Evolutionary conservation across 1,140 invertebrate species (phyloP).

Genomic region (Cherax quadricarinatus): DNA sequence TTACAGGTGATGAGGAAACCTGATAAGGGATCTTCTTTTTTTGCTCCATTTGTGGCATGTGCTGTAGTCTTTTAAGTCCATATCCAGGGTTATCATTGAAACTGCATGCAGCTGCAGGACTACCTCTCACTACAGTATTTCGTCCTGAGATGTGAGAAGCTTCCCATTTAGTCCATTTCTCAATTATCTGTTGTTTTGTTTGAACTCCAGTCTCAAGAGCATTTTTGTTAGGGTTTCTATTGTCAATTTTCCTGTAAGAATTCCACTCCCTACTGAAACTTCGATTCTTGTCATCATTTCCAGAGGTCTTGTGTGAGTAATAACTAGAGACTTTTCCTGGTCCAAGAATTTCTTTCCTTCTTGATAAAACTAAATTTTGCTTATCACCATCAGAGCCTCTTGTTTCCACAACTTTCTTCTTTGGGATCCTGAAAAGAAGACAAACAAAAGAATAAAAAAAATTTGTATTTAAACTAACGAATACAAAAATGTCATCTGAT

Average conservation of each 20-base stretch:
- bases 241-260: not conserved
- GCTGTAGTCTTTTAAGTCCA: not conserved
- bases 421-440: constrained; percentile 55
- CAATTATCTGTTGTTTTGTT: not conserved
- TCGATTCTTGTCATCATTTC: not conserved
- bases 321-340: constrained; percentile 22
- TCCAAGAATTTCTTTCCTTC: constrained; percentile 17
- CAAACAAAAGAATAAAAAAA: not conserved
- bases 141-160: not conserved
- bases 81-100: not conserved
- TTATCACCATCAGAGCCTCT: not conserved
- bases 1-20: not conserved
- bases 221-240: not conserved
- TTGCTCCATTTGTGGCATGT: not conserved
- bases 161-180: not conserved
- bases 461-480: not conserved
- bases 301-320: not conserved
- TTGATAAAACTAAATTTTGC: constrained; percentile 18
- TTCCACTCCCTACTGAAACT: not conserved
- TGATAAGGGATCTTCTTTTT: not conserved
- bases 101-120: not conserved
- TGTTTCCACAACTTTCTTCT: constrained; percentile 40
- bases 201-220: no score
- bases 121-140: not conserved
- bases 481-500: not conserved